Conservation (phyloP, 1,140 invertebrate genomes). For the Pomacea maculata region DNA sequence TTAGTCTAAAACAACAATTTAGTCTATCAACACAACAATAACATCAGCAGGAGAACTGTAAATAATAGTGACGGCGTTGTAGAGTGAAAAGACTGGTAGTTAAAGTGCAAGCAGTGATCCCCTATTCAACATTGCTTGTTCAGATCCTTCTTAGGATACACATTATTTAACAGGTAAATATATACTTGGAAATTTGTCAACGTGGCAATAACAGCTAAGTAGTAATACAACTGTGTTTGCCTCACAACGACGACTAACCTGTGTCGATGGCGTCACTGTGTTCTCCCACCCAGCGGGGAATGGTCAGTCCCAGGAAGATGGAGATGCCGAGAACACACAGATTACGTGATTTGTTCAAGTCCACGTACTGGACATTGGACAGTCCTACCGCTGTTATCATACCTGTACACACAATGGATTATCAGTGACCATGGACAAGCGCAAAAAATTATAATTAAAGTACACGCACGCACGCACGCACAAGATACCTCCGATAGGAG, state of each 20-base stretch:
- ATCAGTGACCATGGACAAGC: slow-evolving; percentile 69
- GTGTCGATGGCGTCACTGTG: slow-evolving; percentile 34
- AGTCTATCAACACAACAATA: too few species aligned
- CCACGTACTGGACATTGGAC: slow-evolving; percentile 83
- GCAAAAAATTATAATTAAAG: neutral
- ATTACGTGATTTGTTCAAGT: slow-evolving; percentile 82
- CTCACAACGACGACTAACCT: slow-evolving; percentile 30
- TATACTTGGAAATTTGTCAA: neutral
- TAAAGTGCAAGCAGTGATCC: neutral
- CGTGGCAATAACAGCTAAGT: neutral
- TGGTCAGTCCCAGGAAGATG: slow-evolving; percentile 74
- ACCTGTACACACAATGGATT: slow-evolving; percentile 23
- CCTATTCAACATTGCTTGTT: neutral
- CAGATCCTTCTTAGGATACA: neutral
- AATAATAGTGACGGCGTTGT: neutral
- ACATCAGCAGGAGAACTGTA: neutral
- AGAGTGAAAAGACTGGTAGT: neutral
- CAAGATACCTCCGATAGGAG: neutral
- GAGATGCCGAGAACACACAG: slow-evolving; percentile 87
- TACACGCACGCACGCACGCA: slow-evolving; percentile 6
- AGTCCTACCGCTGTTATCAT: slow-evolving; percentile 64
- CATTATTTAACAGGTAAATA: neutral
- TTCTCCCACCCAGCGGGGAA: slow-evolving; percentile 74
- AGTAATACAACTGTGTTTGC: too few species aligned
- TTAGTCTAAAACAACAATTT: too few species aligned